Evolutionary conservation across 2,888 invertebrate genomes (phyloP), one percentile per base, ranked within the genome.

Genomic region (Hydrotaea diabolus): DNA sequence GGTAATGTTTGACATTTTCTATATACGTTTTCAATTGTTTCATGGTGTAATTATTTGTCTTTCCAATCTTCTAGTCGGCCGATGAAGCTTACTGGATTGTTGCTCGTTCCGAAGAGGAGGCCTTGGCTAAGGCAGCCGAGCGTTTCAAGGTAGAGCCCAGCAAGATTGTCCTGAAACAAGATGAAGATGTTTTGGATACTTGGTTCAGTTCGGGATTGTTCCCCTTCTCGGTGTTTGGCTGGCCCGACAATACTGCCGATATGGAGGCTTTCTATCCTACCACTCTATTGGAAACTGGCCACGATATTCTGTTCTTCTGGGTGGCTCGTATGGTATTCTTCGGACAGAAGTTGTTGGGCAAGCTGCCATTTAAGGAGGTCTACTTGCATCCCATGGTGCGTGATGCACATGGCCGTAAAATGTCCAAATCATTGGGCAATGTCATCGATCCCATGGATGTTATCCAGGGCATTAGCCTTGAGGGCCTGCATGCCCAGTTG

Each of bases 321-420:
- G 99, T 99, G 4, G 99, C 99, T 0, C 94, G 99, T 84, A 99
- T 99, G 99, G 99, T 99, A 0, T 99, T 99, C 95, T 95, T 99
- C 89, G 98, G 98, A 0, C 96, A 96, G 88, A 95, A 97, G 87
- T 93, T 99, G n/a, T 93, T 97, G 77, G 98, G 97, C 0, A 94
- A 96, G 91, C 93, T 99, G 66, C 99, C 99, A 0, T 99, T 99
- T 88, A 95, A 96, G 87, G 96, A 98, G 93, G 95, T 99, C 0
- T 97, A 98, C 90, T 94, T 99, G 15, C 99, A 99, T 93, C 98
- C 99, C 0, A 97, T 99, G 94, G 96, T 99, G 0, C 95, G 99
- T 77, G 99, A 99, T 93, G 97, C 99, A 0, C 98, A 99, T 91
- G 99, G 99, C 0, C 95, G 98, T 77, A 99, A 99, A 93, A 99